Percentiles rank a stretch among this genome's conserved stretches.
Conservation (phyloP, 2,888 invertebrate species). For the Caenorhabditis uteleia region DNA sequence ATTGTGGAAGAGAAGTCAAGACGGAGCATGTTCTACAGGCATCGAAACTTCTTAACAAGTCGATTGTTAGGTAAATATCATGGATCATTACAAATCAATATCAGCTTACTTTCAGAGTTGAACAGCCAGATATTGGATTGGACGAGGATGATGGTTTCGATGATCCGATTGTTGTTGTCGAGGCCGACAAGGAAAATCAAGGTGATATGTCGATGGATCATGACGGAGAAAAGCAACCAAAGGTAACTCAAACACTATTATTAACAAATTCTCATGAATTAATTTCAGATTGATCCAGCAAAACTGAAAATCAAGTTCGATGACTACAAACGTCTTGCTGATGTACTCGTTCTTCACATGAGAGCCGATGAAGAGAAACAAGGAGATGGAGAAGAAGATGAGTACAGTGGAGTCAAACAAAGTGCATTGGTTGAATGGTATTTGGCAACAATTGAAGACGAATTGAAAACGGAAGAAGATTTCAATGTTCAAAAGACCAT, state of each 20-base stretch:
- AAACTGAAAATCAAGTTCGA: conserved; percentile 81
- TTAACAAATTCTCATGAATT: neutral
- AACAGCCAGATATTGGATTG: conserved; percentile 93
- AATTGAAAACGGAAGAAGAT: conserved; percentile 77
- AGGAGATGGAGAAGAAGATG: too few species aligned
- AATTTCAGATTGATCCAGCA: conserved; percentile 44
- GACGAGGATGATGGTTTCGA: conserved; percentile 79
- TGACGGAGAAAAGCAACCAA: conserved; percentile 29
- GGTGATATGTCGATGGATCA: conserved; percentile 38
- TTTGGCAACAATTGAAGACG: conserved; percentile 85
- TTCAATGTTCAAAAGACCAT: conserved; percentile 85
- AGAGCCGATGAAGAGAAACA: conserved; percentile 78
- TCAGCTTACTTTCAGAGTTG: conserved; percentile 80
- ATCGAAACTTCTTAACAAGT: conserved; percentile 79
- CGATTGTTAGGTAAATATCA: conserved; percentile 42
- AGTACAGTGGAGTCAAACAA: conserved; percentile 59
- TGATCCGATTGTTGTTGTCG: conserved; percentile 37
- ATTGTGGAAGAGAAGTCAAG: conserved; percentile 79
- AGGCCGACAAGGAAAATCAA: conserved; percentile 42
- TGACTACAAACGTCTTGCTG: conserved; percentile 89
- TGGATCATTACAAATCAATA: neutral
- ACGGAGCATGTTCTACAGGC: conserved; percentile 90
- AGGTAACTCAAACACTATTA: neutral
- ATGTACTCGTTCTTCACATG: conserved; percentile 88
- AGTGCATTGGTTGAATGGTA: conserved; percentile 82